A percentile compares a stretch with the other conserved stretches of the same genome.
Conservation (phyloP, 2,113 vertebrate genomes). For the Hiodon tergisus region DNA sequence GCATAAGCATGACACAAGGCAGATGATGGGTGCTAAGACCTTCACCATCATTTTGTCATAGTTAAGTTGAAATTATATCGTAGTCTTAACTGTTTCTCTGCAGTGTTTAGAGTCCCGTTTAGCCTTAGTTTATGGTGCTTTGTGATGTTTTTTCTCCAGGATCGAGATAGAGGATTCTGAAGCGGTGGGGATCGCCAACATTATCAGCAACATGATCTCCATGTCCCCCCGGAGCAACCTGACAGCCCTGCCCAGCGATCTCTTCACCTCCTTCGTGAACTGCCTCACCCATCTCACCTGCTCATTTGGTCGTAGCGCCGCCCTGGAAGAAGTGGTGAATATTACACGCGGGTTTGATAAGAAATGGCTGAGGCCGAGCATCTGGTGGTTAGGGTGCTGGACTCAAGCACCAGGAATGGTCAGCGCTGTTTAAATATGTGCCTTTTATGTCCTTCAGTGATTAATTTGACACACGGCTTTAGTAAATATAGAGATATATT, state of each 20-base stretch:
- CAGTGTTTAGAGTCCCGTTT: no score
- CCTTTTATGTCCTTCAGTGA: neutral
- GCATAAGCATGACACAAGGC: neutral
- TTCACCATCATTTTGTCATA: no score
- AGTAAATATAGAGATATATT: no score
- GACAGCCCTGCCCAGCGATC: conserved; percentile 90
- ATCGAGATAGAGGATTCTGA: conserved; percentile 98
- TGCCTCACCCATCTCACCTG: conserved; percentile 95
- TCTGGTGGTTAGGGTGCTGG: no score
- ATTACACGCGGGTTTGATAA: neutral
- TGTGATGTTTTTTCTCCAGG: conserved; percentile 54
- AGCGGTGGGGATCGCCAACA: conserved; percentile 92
- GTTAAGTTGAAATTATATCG: no score
- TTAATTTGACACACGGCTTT: no score
- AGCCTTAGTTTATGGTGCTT: neutral
- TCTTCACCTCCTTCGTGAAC: conserved; percentile 96
- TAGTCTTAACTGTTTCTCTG: no score
- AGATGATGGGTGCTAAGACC: no score
- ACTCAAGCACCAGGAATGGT: no score
- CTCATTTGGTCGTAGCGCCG: conserved; percentile 94
- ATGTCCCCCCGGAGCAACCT: conserved; percentile 88
- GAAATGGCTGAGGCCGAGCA: neutral
- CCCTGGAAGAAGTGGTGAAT: conserved; percentile 95
- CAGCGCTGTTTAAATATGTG: no score
- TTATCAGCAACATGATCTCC: conserved; percentile 96